phyloP scores from a whole-genome alignment of 92 coral and sea anemone species.

The Blastomussa wellsi region DNA sequence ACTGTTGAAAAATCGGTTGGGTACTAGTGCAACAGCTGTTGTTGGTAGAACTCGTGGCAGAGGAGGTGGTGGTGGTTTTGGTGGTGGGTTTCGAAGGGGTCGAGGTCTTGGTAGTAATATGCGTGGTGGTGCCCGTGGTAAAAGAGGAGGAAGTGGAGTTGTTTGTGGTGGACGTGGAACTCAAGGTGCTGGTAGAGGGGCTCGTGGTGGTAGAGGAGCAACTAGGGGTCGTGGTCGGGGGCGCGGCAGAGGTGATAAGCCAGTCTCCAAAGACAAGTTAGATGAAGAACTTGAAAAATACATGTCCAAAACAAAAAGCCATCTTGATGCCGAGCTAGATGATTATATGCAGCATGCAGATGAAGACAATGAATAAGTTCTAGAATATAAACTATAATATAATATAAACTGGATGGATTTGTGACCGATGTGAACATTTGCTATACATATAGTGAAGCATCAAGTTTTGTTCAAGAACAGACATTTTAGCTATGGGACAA shows the following conservation, averaged over 20 bases:
- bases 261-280: slow-evolving; percentile 73
- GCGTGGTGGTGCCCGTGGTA: slow-evolving; percentile 55
- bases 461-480: too few relatives aligned
- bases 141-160: slow-evolving; percentile 58
- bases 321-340: slow-evolving; percentile 93
- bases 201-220: slow-evolving; percentile 43
- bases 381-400: not conserved
- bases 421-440: not conserved
- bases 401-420: not conserved
- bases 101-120: slow-evolving; percentile 51
- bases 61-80: slow-evolving; percentile 44
- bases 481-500: not conserved
- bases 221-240: slow-evolving; percentile 75
- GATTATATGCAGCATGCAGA: slow-evolving; percentile 87
- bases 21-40: slow-evolving; percentile 31
- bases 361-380: slow-evolving; percentile 40
- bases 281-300: slow-evolving; percentile 93
- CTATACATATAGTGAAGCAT: too few relatives aligned
- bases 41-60: slow-evolving; percentile 24
- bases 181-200: slow-evolving; percentile 45
- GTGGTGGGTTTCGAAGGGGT: slow-evolving; percentile 39
- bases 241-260: slow-evolving; percentile 70
- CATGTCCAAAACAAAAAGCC: slow-evolving; percentile 94
- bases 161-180: slow-evolving; percentile 52
- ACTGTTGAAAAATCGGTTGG: slow-evolving; percentile 42